Evolutionary conservation across 2,113 vertebrate species (phyloP).

Genomic region (Anas platyrhynchos): DNA sequence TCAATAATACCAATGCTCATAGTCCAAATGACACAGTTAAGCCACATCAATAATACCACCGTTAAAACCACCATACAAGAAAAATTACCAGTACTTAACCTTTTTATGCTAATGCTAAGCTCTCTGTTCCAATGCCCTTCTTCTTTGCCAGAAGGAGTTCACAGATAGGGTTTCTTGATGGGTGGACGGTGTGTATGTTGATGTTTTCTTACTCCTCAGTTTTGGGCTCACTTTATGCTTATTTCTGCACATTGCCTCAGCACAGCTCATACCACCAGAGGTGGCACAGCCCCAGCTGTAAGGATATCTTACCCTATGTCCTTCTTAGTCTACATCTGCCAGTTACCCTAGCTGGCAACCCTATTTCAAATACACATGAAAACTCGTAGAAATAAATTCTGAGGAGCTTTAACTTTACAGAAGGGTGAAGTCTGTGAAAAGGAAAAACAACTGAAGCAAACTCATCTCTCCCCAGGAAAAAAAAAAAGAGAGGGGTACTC

Average conservation of each 20-base stretch:
- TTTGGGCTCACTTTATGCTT: neutral
- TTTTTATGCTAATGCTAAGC: neutral
- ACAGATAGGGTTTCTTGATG: neutral
- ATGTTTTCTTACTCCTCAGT: neutral
- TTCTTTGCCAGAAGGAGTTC: neutral
- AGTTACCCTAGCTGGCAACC: neutral
- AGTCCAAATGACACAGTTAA: neutral
- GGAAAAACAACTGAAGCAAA: neutral
- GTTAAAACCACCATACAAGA: neutral
- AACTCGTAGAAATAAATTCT: neutral
- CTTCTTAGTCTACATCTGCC: neutral
- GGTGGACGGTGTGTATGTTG: neutral
- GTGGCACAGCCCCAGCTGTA: neutral
- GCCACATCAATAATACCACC: neutral
- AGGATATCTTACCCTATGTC: neutral
- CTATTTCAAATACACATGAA: neutral
- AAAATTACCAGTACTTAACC: neutral
- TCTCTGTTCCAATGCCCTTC: neutral
- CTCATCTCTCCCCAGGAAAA: fast-evolving
- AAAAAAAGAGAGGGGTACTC: neutral
- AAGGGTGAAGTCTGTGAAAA: neutral
- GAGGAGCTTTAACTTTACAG: neutral
- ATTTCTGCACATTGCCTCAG: neutral
- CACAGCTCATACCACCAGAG: fast-evolving
- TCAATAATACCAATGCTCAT: neutral